Base-by-base conservation (phyloP, 2,888 invertebrate species). In the Dasysyrphus tricinctus region DNA sequence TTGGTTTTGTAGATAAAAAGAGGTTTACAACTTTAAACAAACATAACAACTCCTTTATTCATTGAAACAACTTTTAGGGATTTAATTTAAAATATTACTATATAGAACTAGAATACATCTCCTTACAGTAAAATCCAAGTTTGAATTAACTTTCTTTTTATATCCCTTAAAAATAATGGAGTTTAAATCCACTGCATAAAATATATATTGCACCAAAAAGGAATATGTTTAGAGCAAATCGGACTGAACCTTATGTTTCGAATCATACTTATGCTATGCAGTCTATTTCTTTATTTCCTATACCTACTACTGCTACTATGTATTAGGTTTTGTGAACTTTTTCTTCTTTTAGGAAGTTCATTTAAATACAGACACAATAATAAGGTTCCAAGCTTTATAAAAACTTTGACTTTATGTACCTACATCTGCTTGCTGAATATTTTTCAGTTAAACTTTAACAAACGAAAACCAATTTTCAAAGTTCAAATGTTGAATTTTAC, bases 151-250 rank as follows among this genome's bases (percentile, higher is more conserved):
- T 42, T 61, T 42, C 12, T 61, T 42, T 44, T 47, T 49, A 49
- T 19, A 49, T 32, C 32, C 67, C 11, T n/a, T 24, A 24, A 34
- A 67, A 34, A 67, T 47, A 54, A 47, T 67, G 32, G 24, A 49
- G 6, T 67, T 67, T 16, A 49, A 67, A 47, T 47, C 47, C 49
- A 49, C 49, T 47, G 47, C 24, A 67, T 67, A 34, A 34, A 49
- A 67, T 49, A 34, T 49, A 34, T 34, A 47, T 29, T 29, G 42
- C 42, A 44, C 16, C 24, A 44, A 29, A 24, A 47, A 11, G 49
- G 49, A 67, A 47, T 47, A 14, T 54, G 5, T 29, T 54, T 32
- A 19, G 11, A 57, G n/a, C 19, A 24, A 61, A 61, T 14, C 61
- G 14, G 61, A 42, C 61, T 61, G 2, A 61, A 14, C 4, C 4